phyloP scores from a whole-genome alignment of 2,888 invertebrate species.

The Ametastegia equiseti region DNA sequence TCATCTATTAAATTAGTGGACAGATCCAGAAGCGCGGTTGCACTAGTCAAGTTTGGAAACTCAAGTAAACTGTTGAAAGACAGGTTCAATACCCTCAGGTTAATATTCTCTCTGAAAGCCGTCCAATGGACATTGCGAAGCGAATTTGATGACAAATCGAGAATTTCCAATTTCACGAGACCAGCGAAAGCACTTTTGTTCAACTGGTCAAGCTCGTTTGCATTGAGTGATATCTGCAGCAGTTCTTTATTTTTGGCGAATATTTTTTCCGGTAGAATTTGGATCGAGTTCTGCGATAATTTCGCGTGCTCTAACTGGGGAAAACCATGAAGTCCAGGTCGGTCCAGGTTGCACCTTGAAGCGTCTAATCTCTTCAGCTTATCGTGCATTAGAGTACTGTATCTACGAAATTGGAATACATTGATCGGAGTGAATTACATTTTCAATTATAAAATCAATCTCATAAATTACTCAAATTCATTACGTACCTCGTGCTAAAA shows the following conservation, averaged over 20 bases:
- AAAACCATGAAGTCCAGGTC: slow-evolving; percentile 79
- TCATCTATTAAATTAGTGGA: slow-evolving; percentile 63
- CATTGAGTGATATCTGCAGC: slow-evolving; percentile 81
- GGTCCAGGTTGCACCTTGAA: slow-evolving; percentile 68
- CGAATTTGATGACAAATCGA: slow-evolving; percentile 86
- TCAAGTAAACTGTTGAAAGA: slow-evolving; percentile 73
- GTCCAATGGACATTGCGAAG: slow-evolving; percentile 80
- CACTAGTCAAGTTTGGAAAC: slow-evolving; percentile 61
- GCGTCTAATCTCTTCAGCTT: slow-evolving; percentile 68
- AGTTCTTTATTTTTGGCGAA: slow-evolving; percentile 82
- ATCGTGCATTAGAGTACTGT: slow-evolving; percentile 63
- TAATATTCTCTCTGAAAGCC: slow-evolving; percentile 80
- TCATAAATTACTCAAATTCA: background rate
- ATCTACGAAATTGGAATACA: slow-evolving; percentile 57
- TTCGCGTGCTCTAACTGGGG: slow-evolving; percentile 80
- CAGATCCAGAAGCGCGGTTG: slow-evolving; percentile 61
- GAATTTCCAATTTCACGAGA: slow-evolving; percentile 78
- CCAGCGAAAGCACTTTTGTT: slow-evolving; percentile 81
- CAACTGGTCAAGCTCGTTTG: slow-evolving; percentile 82
- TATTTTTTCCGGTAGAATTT: slow-evolving; percentile 78
- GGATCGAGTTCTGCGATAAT: slow-evolving; percentile 82
- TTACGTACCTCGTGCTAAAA: slow-evolving; percentile 67
- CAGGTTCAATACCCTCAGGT: slow-evolving; percentile 80
- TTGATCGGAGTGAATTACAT: background rate
- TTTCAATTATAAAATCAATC: background rate